Base-by-base conservation (phyloP, 1,140 invertebrate species). In the Calephelis virginiensis region DNA sequence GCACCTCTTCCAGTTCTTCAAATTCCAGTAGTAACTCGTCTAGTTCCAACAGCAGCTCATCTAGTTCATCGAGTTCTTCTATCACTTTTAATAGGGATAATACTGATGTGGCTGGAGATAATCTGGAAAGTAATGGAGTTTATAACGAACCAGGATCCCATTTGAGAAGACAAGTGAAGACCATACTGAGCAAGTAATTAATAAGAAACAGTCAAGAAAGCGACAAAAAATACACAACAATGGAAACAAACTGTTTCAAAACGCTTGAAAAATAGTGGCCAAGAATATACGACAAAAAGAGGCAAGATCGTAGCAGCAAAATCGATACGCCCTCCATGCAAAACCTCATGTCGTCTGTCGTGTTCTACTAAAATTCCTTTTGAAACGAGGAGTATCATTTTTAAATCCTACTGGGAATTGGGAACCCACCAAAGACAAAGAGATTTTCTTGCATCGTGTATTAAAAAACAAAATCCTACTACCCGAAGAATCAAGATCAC, bases 231-330 rank as follows among this genome's bases (percentile, higher is more conserved):
- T 7, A 7, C 14, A 9, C 14, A 60, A 8, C 8, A 8, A 28
- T 60, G 28, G 28, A 60, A 60, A 60, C 17, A 40, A 60, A 12
- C 11, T 28, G 56, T 60, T 60, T 38, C 56, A 28, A 60, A 37
- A 40, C 56, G 56, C 37, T 60, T 60, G 14, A 60, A 60, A 60
- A 60, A 60, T 12, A 60, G 56, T 60, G 56, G 56, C 56, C 56
- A 60, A 60, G 56, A 60, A 12, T 37, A 60, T 14, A 40, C 10
- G 10, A 60, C 28, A 37, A 38, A 60, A 60, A 59, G 13, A 60
- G 56, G 56, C 8, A 60, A 60, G 14, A 60, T 40, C 11, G 38
- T 14, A 7, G 14, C 56, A 60, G 38, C 17, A 60, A 60, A 60
- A 60, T 37, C 56, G 14, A 38, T 37, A 6, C 17, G 14, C 11